Evolutionary conservation across 2,888 invertebrate genomes (phyloP).

Genomic region (Melikaiella ostensackeni): DNA sequence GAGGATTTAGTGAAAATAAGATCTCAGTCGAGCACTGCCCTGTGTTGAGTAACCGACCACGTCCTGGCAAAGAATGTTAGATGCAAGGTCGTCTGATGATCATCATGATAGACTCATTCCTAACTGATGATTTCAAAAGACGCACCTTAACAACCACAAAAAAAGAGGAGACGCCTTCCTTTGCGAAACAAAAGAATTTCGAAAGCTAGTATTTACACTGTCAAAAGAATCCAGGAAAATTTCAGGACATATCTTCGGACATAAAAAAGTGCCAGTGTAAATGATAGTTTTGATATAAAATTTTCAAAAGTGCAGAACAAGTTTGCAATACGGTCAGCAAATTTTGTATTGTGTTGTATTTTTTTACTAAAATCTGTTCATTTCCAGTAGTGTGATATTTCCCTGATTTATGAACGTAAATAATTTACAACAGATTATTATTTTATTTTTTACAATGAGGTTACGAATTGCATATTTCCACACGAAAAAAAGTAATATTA

Average conservation of each 20-base stretch:
- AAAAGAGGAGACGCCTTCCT: constrained; percentile 11
- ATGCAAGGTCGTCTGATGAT: constrained; percentile 35
- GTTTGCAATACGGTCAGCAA: too few relatives aligned
- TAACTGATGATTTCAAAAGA: constrained; percentile 36
- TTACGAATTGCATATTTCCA: too few relatives aligned
- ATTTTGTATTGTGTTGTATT: too few relatives aligned
- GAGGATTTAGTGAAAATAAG: constrained; percentile 70
- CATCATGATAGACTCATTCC: constrained; percentile 31
- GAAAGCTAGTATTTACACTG: neutral
- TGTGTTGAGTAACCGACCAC: constrained; percentile 47
- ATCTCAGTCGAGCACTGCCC: constrained; percentile 60
- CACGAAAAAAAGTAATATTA: too few relatives aligned
- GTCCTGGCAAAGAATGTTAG: constrained; percentile 34
- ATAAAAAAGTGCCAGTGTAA: neutral
- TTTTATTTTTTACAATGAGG: too few relatives aligned
- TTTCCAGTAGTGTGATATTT: too few relatives aligned
- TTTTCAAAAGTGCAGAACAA: too few relatives aligned
- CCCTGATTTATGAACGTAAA: too few relatives aligned
- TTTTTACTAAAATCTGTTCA: too few relatives aligned
- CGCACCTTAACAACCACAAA: constrained; percentile 5
- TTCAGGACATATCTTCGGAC: neutral
- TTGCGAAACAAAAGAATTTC: constrained; percentile 29
- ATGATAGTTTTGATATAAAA: neutral
- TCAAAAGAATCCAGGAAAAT: neutral
- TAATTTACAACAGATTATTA: too few relatives aligned